Evolutionary conservation across 2,888 invertebrate genomes (phyloP), one percentile per base, ranked within the genome.

Genomic region (Apamea sordens): DNA sequence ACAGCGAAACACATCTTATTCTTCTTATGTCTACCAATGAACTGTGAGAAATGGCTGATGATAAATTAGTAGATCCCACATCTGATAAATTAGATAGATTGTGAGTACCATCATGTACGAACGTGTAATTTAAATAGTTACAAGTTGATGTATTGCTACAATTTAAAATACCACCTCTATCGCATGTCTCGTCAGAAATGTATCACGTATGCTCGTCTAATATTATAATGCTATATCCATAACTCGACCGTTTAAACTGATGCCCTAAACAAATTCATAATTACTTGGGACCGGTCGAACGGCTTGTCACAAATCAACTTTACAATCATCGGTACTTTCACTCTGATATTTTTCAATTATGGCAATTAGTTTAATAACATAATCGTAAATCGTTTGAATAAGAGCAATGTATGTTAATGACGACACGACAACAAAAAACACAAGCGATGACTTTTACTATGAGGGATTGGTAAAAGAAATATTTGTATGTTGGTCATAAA

Each of bases 401-500:
- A 90, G 89, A 92, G 88, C 90, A 90, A 88, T 90, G 90, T 90
- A 89, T 88, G 88, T 88, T 91, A 91, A 93, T 92, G 89, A 83
- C 73, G 86, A 84, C 91, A 90, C 93, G 93, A 95, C 93, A 95
- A 91, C 91, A 81, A 89, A 81, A 89, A 91, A 90, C 89, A 88
- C 85, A 85, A 73, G 76, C 72, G 77, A 82, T 80, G 83, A 79
- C 71, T 84, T 83, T 85, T 88, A 84, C 81, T 76, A 73, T 47
- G 64, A 76, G 65, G 44, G 32, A 81, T 79, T 59, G n/a, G 67
- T 80, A 32, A 68, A 67, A 63, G 44, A 68, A 24, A 67, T 82
- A 82, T 77, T 81, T 61, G 36, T 47, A 67, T 11, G 28, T 63
- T 36, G 61, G 13, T 77, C 11, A 70, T 82, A 78, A 87, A 79